phyloP scores from a whole-genome alignment of 1,140 invertebrate genomes.

The Mamestra configurata region DNA sequence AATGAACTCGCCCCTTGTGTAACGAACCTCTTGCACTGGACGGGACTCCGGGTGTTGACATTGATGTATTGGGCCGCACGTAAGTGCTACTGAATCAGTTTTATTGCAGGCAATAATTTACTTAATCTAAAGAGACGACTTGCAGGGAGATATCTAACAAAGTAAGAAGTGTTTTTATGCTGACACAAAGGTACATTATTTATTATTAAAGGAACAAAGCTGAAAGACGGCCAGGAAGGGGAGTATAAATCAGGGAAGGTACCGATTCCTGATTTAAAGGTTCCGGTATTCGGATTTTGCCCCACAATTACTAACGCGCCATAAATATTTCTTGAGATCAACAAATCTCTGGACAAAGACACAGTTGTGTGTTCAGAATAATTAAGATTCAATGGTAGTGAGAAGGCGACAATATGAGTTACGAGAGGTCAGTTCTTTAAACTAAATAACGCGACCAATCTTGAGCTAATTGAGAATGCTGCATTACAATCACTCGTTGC shows the following conservation, averaged over 20 bases:
- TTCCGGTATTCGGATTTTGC: slow-evolving; percentile 15
- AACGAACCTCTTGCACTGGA: not conserved
- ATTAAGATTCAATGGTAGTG: not conserved
- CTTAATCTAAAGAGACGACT: slow-evolving; percentile 45
- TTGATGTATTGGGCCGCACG: slow-evolving; percentile 27
- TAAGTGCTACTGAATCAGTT: slow-evolving; percentile 51
- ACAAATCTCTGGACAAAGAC: slow-evolving; percentile 1
- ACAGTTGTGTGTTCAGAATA: not conserved
- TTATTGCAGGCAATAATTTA: slow-evolving; percentile 51
- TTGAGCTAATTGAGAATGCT: slow-evolving; percentile 66
- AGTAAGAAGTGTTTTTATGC: slow-evolving; percentile 38
- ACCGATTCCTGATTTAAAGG: slow-evolving; percentile 35
- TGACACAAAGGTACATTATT: slow-evolving; percentile 34
- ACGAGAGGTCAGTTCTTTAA: slow-evolving; percentile 43
- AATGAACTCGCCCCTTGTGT: slow-evolving; percentile 49
- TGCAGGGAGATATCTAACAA: slow-evolving; percentile 37
- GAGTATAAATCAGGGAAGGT: slow-evolving; percentile 19
- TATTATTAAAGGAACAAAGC: slow-evolving; percentile 43
- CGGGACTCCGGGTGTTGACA: slow-evolving; percentile 34
- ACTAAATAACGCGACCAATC: slow-evolving; percentile 61
- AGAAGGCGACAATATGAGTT: not conserved
- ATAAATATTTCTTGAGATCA: slow-evolving; percentile 9
- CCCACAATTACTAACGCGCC: slow-evolving; percentile 25
- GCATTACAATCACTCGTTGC: slow-evolving; percentile 58
- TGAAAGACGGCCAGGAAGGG: slow-evolving; percentile 1